Evolutionary conservation across 2,888 invertebrate genomes (phyloP), one percentile per base, ranked within the genome.

Genomic region (Ferrisia virgata): DNA sequence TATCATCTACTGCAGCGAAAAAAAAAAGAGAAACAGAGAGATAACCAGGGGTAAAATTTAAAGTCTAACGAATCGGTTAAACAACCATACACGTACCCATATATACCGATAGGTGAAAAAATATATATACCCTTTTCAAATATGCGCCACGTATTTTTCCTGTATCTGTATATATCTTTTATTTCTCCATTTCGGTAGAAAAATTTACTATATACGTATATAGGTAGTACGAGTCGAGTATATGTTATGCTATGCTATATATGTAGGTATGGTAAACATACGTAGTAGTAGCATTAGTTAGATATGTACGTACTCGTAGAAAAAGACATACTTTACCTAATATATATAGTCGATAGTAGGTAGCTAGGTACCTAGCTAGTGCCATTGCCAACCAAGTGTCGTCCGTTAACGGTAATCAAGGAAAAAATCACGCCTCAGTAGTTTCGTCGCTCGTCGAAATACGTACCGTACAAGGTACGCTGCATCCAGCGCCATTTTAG

Each of bases 391-490:
- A 64, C 64, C 13, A 64, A 64, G 64, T 64, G 64, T 64, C 64
- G 31, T 64, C 64, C 64, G 64, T 64, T 64, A 64, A 64, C 64
- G 64, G 25, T 64, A 64, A 64, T 64, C 64, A 64, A 64, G 64
- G 64, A 64, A 64, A 28, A 64, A 64, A 64, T 64, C 64, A 64
- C 64, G 64, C 64, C 28, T 64, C 13, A 64, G 64, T 28, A 13
- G 9, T 15, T 64, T 64, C 28, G 64, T 4, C 64, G 13, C 8
- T 39, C n/a, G 39, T 39, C 39, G 39, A 5, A 11, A n/a, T n/a
- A n/a, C n/a, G n/a, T n/a, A n/a, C n/a, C n/a, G n/a, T n/a, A n/a
- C 28, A 28, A 64, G 64, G 28, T 28, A 28, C 15, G 28, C 64
- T 31, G 28, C 64, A 64, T 64, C 25, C 64, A 28, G 15, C 15